Evolutionary conservation across 2,888 invertebrate genomes (phyloP), one percentile per base, ranked within the genome.

Genomic region (Ceratothoa steindachneri): DNA sequence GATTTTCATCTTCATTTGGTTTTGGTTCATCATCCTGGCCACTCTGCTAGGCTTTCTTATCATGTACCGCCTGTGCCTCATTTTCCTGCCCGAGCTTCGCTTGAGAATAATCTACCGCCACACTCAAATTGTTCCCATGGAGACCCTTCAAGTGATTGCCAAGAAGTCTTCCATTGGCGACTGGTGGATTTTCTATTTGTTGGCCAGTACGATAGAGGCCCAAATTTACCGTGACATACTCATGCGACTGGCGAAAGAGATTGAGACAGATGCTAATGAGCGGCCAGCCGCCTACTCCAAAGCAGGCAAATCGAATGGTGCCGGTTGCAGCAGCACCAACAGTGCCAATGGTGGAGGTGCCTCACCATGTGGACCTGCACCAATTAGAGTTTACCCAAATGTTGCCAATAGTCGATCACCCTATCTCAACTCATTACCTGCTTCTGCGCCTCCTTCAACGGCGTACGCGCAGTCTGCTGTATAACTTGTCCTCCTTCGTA

Each of bases 151-250:
- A 27, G 52, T 41, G 12, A 41, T 72, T 31, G 41, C 75, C 28
- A 24, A 29, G 24, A 72, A 72, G 52, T 31, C 41, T 30, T 51
- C 51, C 12, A 51, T 72, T 15, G 72, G 72, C 7, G 72, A 72
- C 52, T 72, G 95, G 95, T 95, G 95, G 93, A 87, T 95, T 15
- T 88, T 95, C 24, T 91, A 93, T 83, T 90, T 93, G 89, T 87
- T 95, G n/a, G 92, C 93, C 0, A 87, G 90, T 73, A 95, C 95
- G 84, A 90, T 95, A 87, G 95, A 95, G 84, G 91, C 93, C 1
- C 87, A 91, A 73, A 90, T 94, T 83, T 95, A 91, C 85, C 89
- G 90, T 84, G 92, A 89, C 81, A 87, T 91, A 41, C 87, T 91
- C 81, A 87, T 87, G 31, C 90, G 91, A 82, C 85, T 91, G 77